Base-by-base conservation (phyloP, 2,113 vertebrate genomes). In the Plectropomus leopardus region DNA sequence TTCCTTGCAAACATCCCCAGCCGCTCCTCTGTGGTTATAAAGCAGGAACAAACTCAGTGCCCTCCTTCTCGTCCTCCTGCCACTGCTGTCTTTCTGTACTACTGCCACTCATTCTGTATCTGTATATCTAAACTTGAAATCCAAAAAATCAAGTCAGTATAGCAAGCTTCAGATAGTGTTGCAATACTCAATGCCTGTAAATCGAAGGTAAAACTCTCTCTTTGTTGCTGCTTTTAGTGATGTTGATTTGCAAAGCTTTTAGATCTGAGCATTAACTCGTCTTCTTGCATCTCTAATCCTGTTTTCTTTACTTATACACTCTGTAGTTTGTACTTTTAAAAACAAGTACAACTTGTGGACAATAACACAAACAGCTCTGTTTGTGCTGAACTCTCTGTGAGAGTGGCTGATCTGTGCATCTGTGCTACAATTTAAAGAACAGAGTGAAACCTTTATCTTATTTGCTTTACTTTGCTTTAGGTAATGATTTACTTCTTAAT, bases 1-100 rank as follows among this genome's bases (percentile, higher is more conserved):
- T 72, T 85, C 64, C 53, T 26, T 87, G 34, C 59, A 78, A 78
- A 75, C 64, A 50, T 80, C 82, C 44, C 42, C 75, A 74, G 69
- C 17, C 16, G 15, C 40, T 48, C 36, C 61, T 64, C 36, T 80
- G 83, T 36, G 71, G 57, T 76, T 79, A 17, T 16, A 24, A 58
- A 76, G 77, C 54, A 16, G 40, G 23, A 78, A 61, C 44, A 72
- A 85, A 72, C 76, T 83, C 79, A 10, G 19, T 69, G 48, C 63
- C 55, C 83, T 80, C 42, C 3, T 73, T 65, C 40, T 45, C 58
- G 32, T 67, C 24, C 10, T 54, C 54, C 23, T 47, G 57, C 19
- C 45, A 42, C 9, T 0, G 4, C 5, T 13, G 8, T 26, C 15
- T 40, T 11, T 53, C 14, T 51, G 5, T 36, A 40, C 14, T 7